phyloP scores from a whole-genome alignment of 2,113 vertebrate species.

The Lycocorax pyrrhopterus region DNA sequence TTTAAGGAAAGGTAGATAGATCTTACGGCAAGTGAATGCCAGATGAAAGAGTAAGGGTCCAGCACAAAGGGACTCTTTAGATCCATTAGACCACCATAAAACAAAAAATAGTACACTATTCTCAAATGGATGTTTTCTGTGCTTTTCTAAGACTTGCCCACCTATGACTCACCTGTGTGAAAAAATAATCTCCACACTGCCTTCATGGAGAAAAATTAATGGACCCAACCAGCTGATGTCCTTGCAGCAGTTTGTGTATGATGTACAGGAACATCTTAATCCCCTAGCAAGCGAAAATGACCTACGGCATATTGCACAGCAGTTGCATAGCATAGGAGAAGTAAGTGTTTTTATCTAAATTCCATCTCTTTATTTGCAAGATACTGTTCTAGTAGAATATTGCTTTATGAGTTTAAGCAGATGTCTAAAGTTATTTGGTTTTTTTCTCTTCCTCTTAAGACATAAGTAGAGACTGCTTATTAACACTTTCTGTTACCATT shows the following conservation, averaged over 20 bases:
- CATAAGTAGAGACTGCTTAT: background rate
- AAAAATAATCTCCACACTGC: constrained; percentile 85
- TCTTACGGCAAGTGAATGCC: background rate
- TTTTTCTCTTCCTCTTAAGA: background rate
- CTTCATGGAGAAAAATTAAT: constrained; percentile 90
- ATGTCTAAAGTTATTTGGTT: background rate
- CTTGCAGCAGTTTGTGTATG: constrained; percentile 91
- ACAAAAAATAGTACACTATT: background rate
- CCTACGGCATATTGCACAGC: constrained; percentile 82
- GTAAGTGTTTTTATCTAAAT: constrained; percentile 65
- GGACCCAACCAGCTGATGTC: constrained; percentile 96
- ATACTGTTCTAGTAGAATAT: background rate
- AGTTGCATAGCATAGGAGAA: constrained; percentile 94
- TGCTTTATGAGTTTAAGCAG: background rate
- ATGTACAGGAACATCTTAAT: constrained; percentile 94
- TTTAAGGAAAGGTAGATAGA: background rate
- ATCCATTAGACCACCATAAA: background rate
- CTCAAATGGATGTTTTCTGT: background rate
- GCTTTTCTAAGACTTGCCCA: constrained; percentile 77
- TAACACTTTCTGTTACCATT: background rate
- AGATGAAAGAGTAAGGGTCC: background rate
- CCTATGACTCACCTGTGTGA: constrained; percentile 90
- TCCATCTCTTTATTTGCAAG: background rate
- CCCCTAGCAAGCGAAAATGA: constrained; percentile 91
- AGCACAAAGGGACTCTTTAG: background rate